Conservation (phyloP, 2,797 vertebrate genomes). For the Coilia nasus region DNA sequence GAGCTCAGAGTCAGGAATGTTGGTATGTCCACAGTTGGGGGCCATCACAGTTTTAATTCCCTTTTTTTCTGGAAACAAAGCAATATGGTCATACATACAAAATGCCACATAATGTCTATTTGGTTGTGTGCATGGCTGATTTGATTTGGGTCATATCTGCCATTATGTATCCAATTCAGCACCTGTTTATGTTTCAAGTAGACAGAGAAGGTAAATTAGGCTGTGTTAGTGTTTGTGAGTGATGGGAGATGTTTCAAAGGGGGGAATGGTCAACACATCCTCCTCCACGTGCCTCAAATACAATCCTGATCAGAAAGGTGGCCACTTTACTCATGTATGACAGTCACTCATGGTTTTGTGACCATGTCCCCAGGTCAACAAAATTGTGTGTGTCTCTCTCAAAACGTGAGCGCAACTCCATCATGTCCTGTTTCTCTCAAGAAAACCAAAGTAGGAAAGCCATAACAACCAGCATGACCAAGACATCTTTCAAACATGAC, state of each 20-base stretch:
- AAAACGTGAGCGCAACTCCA: neutral
- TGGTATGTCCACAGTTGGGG: neutral
- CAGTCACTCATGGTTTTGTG: neutral
- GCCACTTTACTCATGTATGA: slow-evolving; percentile 27
- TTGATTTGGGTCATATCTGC: slow-evolving; percentile 16
- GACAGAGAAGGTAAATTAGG: neutral
- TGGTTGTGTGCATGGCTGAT: slow-evolving; percentile 27
- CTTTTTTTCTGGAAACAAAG: slow-evolving; percentile 66
- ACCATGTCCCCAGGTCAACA: neutral
- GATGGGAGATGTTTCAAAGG: neutral
- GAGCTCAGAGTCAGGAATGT: neutral
- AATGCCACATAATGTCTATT: slow-evolving; percentile 71
- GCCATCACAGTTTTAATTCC: neutral
- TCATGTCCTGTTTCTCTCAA: slow-evolving; percentile 46
- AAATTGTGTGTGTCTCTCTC: slow-evolving; percentile 12
- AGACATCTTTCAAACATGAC: slow-evolving; percentile 28
- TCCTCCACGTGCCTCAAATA: slow-evolving; percentile 29
- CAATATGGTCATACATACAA: slow-evolving; percentile 84
- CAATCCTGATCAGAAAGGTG: slow-evolving; percentile 37
- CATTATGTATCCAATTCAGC: slow-evolving; percentile 9
- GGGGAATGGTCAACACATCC: slow-evolving; percentile 1
- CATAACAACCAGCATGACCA: slow-evolving; percentile 61
- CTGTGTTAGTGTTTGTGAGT: neutral
- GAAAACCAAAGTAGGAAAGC: slow-evolving; percentile 78
- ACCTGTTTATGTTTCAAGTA: neutral